A percentile compares a stretch with the other conserved stretches of the same genome.
phyloP scores from a whole-genome alignment of 2,113 vertebrate species.

The Saimiri boliviensis region DNA sequence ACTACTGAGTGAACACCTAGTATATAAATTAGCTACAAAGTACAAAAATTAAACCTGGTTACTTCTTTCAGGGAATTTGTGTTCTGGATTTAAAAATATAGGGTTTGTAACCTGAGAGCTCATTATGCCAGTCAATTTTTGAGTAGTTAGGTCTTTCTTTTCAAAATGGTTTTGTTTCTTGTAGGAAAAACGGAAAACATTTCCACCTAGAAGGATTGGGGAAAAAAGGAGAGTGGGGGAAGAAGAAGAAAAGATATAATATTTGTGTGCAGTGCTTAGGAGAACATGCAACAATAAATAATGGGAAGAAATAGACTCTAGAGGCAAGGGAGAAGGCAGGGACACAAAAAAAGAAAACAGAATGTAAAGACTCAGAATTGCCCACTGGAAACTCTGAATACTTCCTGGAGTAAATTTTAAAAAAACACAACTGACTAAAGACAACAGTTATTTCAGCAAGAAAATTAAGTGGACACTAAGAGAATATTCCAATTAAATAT shows the following conservation, averaged over 20 bases:
- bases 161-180: background rate
- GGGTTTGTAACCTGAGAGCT: background rate
- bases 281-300: background rate
- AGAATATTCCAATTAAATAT: background rate
- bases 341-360: background rate
- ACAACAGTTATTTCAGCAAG: background rate
- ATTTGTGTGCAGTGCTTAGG: background rate
- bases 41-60: background rate
- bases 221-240: background rate
- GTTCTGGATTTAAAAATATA: background rate
- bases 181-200: background rate
- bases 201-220: background rate
- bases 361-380: background rate
- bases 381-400: background rate
- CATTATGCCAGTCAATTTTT: background rate
- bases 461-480: background rate
- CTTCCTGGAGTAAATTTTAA: background rate
- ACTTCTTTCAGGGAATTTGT: background rate
- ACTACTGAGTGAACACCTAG: background rate
- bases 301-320: background rate
- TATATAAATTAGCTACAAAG: background rate
- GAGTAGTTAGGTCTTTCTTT: background rate
- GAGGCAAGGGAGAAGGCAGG: too few species aligned
- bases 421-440: background rate
- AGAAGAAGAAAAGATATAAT: background rate